A percentile compares a stretch with the other conserved stretches of the same genome.
phyloP scores from a whole-genome alignment of 2,797 vertebrate genomes.

The Megaceryle alcyon region DNA sequence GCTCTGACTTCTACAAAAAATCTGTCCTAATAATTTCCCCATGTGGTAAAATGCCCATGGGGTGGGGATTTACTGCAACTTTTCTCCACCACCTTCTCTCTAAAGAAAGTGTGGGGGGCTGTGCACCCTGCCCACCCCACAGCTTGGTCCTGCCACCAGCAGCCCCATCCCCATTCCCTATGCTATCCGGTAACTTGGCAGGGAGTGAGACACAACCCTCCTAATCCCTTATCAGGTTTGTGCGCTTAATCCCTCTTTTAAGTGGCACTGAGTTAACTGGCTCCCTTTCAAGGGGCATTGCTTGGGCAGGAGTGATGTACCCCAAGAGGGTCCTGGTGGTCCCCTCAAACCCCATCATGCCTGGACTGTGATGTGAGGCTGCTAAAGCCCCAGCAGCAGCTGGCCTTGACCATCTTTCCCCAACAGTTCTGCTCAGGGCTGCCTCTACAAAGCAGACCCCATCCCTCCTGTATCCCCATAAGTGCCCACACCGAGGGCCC shows the following conservation, averaged over 20 bases:
- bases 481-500: neutral
- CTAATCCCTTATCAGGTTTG: neutral
- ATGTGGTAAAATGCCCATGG: neutral
- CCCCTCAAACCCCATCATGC: constrained; percentile 61
- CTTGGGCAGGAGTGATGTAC: neutral
- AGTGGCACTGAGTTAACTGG: neutral
- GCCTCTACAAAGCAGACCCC: constrained; percentile 77
- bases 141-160: accelerated
- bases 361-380: neutral
- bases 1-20: neutral
- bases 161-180: neutral
- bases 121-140: neutral
- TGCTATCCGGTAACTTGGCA: neutral
- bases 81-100: neutral
- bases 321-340: constrained; percentile 23
- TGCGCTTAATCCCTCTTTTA: constrained; percentile 24
- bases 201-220: neutral
- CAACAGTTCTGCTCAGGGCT: constrained; percentile 70
- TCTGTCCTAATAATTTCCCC: neutral
- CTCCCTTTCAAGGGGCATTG: neutral
- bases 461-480: constrained; percentile 23
- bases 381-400: neutral
- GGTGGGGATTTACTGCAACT: neutral
- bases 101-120: accelerated
- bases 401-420: constrained; percentile 18